Conservation (phyloP, 1,140 invertebrate genomes). For the Zaprionus camerounensis region DNA sequence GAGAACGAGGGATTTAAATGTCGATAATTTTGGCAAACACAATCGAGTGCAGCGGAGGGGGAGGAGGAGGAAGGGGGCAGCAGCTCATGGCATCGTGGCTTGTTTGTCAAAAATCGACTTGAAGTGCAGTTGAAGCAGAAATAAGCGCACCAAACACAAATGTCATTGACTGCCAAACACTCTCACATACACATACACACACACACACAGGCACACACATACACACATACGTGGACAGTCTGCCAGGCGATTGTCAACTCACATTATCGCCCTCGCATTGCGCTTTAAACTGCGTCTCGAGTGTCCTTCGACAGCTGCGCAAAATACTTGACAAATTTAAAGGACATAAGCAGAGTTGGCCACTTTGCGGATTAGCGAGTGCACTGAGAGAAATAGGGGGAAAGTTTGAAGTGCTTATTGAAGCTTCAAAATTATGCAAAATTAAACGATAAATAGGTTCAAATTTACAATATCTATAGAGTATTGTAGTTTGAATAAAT, state of each 20-base stretch:
- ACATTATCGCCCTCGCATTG: constrained; percentile 43
- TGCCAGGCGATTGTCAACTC: constrained; percentile 27
- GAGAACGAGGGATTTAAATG: constrained; percentile 73
- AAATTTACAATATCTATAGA: no score
- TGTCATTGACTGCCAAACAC: constrained; percentile 42
- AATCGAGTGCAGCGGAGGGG: constrained; percentile 19
- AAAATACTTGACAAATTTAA: constrained; percentile 20
- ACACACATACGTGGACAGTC: not conserved
- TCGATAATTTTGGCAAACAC: constrained; percentile 79
- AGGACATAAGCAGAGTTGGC: constrained; percentile 14
- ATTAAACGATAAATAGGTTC: no score
- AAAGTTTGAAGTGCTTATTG: not conserved
- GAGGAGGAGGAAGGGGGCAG: not conserved
- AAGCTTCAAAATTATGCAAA: no score
- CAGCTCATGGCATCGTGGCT: not conserved
- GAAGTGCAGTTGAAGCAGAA: constrained; percentile 67
- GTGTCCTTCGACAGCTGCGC: constrained; percentile 43
- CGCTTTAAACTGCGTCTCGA: constrained; percentile 24
- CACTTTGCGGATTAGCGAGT: constrained; percentile 1
- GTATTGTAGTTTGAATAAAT: no score
- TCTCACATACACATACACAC: constrained; percentile 7
- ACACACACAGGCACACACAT: not conserved
- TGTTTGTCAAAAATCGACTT: constrained; percentile 76
- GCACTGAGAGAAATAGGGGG: not conserved
- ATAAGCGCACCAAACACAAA: constrained; percentile 63